A percentile compares a stretch with the other conserved stretches of the same genome.
Evolutionary conservation across 2,113 vertebrate species (phyloP).

Genomic region (Antennarius striatus): DNA sequence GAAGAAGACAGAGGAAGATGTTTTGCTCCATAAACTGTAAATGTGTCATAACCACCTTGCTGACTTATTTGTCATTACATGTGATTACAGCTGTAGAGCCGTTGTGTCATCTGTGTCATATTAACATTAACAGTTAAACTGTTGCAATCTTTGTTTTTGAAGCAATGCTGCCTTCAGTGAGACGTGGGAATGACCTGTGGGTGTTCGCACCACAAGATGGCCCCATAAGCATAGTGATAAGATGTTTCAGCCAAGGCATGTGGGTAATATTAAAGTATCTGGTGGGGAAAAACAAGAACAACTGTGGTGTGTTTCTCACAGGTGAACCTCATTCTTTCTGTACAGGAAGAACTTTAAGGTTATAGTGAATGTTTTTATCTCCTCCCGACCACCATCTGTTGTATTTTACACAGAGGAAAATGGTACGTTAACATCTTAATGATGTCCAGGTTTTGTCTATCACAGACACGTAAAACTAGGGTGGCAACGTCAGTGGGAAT

Average conservation of each 20-base stretch:
- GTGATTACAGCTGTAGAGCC: too few species aligned
- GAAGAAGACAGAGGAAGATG: too few species aligned
- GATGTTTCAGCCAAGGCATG: neutral
- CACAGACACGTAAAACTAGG: too few species aligned
- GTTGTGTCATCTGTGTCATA: too few species aligned
- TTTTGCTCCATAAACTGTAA: too few species aligned
- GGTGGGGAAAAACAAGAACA: conserved; percentile 27
- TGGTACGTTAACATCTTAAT: conserved; percentile 69
- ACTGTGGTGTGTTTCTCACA: conserved; percentile 8
- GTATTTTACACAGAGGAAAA: conserved; percentile 34
- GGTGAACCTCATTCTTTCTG: conserved; percentile 3
- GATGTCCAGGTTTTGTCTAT: neutral
- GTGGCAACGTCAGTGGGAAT: too few species aligned
- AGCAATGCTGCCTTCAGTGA: neutral
- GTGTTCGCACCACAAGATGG: conserved; percentile 53
- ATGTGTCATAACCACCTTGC: too few species aligned
- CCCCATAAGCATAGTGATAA: conserved; percentile 13
- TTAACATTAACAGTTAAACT: too few species aligned
- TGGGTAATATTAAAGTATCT: conserved; percentile 39
- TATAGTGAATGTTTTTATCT: neutral
- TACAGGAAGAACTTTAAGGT: neutral
- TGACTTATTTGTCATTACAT: too few species aligned
- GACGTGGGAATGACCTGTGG: neutral
- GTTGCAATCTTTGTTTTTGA: neutral
- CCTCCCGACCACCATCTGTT: too few species aligned